These are phyloP conservation scores for Asteroscopus sphinx DNA, from an alignment of 2,888 invertebrate genomes.

Conservation along the genomic window DNA sequence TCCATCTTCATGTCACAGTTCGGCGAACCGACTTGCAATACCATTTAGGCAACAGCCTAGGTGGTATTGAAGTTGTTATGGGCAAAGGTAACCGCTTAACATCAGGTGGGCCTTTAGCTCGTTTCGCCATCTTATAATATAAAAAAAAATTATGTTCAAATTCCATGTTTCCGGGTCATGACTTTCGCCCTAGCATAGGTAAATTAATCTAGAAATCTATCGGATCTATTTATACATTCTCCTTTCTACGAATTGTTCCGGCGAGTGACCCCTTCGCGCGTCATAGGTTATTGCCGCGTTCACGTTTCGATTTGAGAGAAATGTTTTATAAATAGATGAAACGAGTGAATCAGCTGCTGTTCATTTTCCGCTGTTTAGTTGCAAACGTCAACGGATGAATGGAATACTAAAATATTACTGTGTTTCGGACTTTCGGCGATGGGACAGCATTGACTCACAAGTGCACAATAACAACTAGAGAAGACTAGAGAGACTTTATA, in stretches of 20 bases:
- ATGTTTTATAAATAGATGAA: conserved; percentile 24
- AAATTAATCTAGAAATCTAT: background rate
- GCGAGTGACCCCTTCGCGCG: conserved; percentile 34
- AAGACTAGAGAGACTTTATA: no score
- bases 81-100: no score
- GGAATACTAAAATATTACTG: conserved; percentile 1
- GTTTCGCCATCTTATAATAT: no score
- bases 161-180: background rate
- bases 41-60: no score
- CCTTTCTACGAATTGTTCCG: conserved; percentile 11
- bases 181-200: background rate
- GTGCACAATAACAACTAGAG: conserved; percentile 1
- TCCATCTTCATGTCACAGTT: no score
- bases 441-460: background rate
- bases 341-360: conserved; percentile 36
- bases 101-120: no score
- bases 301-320: conserved; percentile 7
- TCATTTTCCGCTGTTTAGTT: conserved; percentile 7
- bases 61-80: no score
- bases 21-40: no score
- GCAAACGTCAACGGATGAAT: conserved; percentile 31
- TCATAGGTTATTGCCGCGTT: conserved; percentile 35
- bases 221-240: background rate
- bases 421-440: background rate
- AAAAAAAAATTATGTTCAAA: no score